A percentile compares a stretch with the other conserved stretches of the same genome.
phyloP scores from a whole-genome alignment of 2,888 invertebrate genomes.

The Drosophila neonasuta region DNA sequence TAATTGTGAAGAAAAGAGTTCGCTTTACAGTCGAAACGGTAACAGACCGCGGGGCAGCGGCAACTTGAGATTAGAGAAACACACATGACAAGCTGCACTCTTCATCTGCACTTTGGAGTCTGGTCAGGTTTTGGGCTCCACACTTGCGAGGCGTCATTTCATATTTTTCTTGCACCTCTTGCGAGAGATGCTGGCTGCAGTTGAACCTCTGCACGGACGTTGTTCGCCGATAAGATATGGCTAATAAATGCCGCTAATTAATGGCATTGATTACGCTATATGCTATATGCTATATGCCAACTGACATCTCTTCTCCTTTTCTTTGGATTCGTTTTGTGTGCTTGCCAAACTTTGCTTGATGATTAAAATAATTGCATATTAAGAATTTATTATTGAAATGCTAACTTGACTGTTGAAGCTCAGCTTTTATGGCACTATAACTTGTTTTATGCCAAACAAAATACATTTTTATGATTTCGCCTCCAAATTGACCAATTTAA shows the following conservation, averaged over 20 bases:
- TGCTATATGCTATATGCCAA: slow-evolving; percentile 4
- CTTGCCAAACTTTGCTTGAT: slow-evolving; percentile 3
- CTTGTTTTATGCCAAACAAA: slow-evolving; percentile 11
- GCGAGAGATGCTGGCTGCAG: slow-evolving; percentile 30
- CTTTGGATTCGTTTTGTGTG: no score
- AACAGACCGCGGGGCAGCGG: slow-evolving; percentile 33
- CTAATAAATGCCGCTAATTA: slow-evolving; percentile 58
- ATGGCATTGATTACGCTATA: slow-evolving; percentile 45
- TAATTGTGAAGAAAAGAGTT: slow-evolving; percentile 38
- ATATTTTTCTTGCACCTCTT: slow-evolving; percentile 52
- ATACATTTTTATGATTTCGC: slow-evolving; percentile 2
- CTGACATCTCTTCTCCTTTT: slow-evolving; percentile 5
- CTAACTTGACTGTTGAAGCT: slow-evolving; percentile 7
- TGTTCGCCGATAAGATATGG: slow-evolving; percentile 52
- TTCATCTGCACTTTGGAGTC: slow-evolving; percentile 32
- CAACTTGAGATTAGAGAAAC: slow-evolving; percentile 49
- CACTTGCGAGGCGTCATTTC: slow-evolving; percentile 52
- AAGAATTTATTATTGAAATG: slow-evolving; percentile 15
- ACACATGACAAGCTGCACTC: slow-evolving; percentile 40
- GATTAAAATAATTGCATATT: slow-evolving; percentile 18
- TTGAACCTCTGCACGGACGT: slow-evolving; percentile 46
- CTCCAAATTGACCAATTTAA: background rate
- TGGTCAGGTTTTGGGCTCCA: slow-evolving; percentile 21
- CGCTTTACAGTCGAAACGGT: slow-evolving; percentile 20
- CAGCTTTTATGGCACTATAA: slow-evolving; percentile 3